Percentiles rank a stretch among this genome's conserved stretches.
Conservation (phyloP, 2,888 invertebrate species). For the Zaprionus lineosus region DNA sequence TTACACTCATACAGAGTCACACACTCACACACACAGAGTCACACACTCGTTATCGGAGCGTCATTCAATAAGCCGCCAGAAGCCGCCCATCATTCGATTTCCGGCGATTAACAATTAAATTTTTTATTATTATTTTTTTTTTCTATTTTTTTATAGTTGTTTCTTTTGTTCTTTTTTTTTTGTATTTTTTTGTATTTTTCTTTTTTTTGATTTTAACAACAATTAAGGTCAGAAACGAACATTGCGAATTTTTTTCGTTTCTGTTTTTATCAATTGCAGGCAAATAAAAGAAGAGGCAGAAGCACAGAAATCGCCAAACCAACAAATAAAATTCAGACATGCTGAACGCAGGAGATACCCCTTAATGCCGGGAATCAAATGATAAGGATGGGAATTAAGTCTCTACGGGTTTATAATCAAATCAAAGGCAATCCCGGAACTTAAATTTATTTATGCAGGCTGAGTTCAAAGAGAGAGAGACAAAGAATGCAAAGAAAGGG, state of each 20-base stretch:
- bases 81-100: constrained; percentile 33
- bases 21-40: background rate
- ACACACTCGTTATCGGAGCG: constrained; percentile 6
- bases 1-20: background rate
- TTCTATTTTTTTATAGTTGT: constrained; percentile 12
- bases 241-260: constrained; percentile 13
- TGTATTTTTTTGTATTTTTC: background rate
- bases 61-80: constrained; percentile 20
- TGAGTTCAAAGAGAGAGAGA: no score
- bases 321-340: no score
- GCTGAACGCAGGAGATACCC: background rate
- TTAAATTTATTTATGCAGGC: no score
- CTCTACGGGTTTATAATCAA: no score
- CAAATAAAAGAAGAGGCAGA: background rate
- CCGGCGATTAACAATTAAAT: constrained; percentile 26
- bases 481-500: no score
- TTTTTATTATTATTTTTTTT: no score
- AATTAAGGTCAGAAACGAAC: constrained; percentile 15
- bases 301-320: no score
- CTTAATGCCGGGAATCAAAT: no score
- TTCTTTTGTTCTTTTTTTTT: constrained; percentile 6
- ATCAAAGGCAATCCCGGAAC: no score
- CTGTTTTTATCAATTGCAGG: constrained; percentile 7
- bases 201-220: constrained; percentile 8
- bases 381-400: no score